Base-by-base conservation (phyloP, 2,113 vertebrate species). In the Illadopsis cleaveri region DNA sequence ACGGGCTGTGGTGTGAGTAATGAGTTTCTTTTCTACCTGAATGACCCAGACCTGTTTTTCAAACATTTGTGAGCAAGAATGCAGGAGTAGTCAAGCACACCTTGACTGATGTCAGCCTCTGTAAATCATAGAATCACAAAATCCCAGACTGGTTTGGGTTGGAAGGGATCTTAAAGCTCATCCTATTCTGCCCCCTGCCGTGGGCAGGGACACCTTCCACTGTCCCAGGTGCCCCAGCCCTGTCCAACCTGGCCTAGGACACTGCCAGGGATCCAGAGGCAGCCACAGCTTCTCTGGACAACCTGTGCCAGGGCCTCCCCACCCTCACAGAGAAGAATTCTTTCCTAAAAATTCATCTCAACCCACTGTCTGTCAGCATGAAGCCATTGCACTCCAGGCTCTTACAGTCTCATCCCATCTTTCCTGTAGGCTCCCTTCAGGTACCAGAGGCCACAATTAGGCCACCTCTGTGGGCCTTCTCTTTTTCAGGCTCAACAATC, bases 1-100 rank as follows among this genome's bases (percentile, higher is more conserved):
- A 3, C 96, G 96, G 72, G 98, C 99, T 50, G 99, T 99, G 9
- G 99, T 99, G 99, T 99, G 97, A 99, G 99, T 98, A 56, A 76
- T 57, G 10, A 35, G 57, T 68, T 79, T 44, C 10, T 64, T 88
- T 94, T 24, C 66, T 69, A 9, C 42, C 37, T 57, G 40, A 78
- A 21, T 53, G n/a, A 37, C 7, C 14, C 14, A 48, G n/a, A 19
- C 18, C 66, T 66, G 30, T 2, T 71, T 78, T 51, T 64, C 28
- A 60, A 24, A 35, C 5, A 3, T 61, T 61, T 68, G 15, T 61
- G 33, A 64, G 51, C 33, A 42, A 25, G 69, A 65, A 30, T 37
- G 33, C 19, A 53, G 62, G 64, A 80, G 40, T 0, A 1, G 82
- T 61, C 70, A 53, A 60, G 40, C 69, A 56, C 38, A 86, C 27